Base-by-base conservation (phyloP, 2,797 vertebrate genomes). In the Sardinella longiceps region DNA sequence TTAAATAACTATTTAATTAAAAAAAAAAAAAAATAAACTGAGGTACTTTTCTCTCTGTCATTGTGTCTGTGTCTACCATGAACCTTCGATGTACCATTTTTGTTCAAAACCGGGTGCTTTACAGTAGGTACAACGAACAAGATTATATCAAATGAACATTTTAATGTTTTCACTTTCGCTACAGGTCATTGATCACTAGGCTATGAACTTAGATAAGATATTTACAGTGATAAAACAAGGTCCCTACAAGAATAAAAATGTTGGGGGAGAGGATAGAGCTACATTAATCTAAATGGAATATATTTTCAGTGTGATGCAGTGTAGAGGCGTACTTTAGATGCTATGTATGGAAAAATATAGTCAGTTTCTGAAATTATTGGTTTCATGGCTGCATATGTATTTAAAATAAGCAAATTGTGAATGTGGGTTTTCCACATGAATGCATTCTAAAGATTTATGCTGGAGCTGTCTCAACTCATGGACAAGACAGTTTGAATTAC, bases 141-240 rank as follows among this genome's bases (percentile, higher is more conserved):
- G 70, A 77, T 77, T 39, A 43, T 74, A 74, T 74, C 66, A 74
- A 20, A 74, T 77, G 37, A 77, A 77, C 14, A 7, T 74, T 14
- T 25, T 51, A 51, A 18, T 53, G 51, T 53, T 20, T 53, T 23
- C 18, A 5, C 20, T 23, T 20, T 20, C 18, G 15, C 20, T 20
- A 53, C 51, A 43, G 37, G 14, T 70, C 30, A 70, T 77, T 77
- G 70, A 77, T 77, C 70, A 77, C 33, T 20, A 39, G 5, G 50
- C 60, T 70, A 25, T 70, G 33, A 11, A 30, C 37, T 4, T 77
- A 39, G 70, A 77, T 77, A 77, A 77, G 70, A 77, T 74, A 39
- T 37, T 77, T 77, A 23, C 20, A 39, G 28, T 77, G 5, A 7
- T 77, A 43, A 43, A 43, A 77, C 63, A 33, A 37, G 63, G 63